Base-by-base conservation (phyloP, 2,888 invertebrate genomes). In the Hemistola chrysoprasaria region DNA sequence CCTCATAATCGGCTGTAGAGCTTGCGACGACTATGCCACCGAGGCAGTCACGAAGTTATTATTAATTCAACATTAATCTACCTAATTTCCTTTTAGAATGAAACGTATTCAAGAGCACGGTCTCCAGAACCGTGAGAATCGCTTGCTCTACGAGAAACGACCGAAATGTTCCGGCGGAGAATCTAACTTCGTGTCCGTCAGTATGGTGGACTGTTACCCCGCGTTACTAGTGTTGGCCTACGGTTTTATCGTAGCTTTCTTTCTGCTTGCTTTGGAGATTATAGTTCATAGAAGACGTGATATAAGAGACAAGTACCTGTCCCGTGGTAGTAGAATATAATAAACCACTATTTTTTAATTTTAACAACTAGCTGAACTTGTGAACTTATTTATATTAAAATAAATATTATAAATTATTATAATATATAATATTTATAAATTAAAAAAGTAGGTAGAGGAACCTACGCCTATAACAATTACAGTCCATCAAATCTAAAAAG, bases 141-240 rank as follows among this genome's bases (percentile, higher is more conserved):
- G 66, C 28, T 73, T 90, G 29, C 74, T 93, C 16, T 94, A 93
- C 62, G 91, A 92, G 11, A 91, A 90, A 43, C 91, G 91, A 55
- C 94, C 94, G 0, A 80, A 79, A 47, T 94, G 94, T 55, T 74
- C 81, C 0, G 90, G 91, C 3, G 92, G 93, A 53, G 82, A 78
- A 22, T 90, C 90, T 0, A 87, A 80, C 49, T 94, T 94, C 61
- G 84, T 93, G 8, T 93, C 92, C 21, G 93, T 93, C 22, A 91
- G 92, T 50, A 84, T 92, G 65, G 89, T 92, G 0, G 92, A 93
- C 59, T 91, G 91, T 50, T 90, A 90, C 56, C 87, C 87, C 0
- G 85, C 84, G 0, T 38, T 88, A 2, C 54, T 87, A 1, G 75
- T 84, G 20, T 48, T 88, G 1, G 65, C 70, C 0, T 87, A 87